Percentiles rank a stretch among this genome's conserved stretches.
Conservation (phyloP, 2,797 vertebrate genomes). For the Labroides dimidiatus region DNA sequence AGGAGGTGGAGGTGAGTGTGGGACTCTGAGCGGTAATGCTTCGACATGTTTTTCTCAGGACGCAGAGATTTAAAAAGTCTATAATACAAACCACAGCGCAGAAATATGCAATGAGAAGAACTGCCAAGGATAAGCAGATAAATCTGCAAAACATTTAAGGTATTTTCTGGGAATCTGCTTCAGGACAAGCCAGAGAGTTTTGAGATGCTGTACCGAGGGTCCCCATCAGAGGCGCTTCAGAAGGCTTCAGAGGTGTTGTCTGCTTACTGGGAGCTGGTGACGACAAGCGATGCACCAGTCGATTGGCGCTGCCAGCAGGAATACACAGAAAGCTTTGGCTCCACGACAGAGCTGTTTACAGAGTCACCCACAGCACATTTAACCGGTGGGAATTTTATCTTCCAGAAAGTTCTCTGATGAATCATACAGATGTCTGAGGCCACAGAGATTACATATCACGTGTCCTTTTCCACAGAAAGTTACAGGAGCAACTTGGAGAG, state of each 20-base stretch:
- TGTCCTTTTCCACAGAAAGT: conserved; percentile 70
- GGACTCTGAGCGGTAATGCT: neutral
- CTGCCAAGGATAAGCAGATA: conserved; percentile 2
- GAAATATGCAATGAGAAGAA: conserved; percentile 4
- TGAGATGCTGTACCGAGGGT: conserved; percentile 73
- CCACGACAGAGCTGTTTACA: conserved; percentile 59
- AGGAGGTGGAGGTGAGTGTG: conserved; percentile 82
- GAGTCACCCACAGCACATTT: conserved; percentile 50
- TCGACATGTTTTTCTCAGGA: neutral
- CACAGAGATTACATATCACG: conserved; percentile 24
- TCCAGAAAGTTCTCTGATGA: conserved; percentile 23
- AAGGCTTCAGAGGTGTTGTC: conserved; percentile 77
- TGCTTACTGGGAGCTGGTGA: conserved; percentile 83
- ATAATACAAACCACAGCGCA: conserved; percentile 1
- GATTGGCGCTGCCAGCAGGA: conserved; percentile 85
- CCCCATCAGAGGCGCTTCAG: conserved; percentile 79
- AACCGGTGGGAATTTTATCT: conserved; percentile 65
- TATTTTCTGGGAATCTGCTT: conserved; percentile 29
- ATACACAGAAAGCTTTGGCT: conserved; percentile 69
- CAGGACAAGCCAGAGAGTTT: conserved; percentile 84
- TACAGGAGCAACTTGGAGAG: conserved; percentile 63
- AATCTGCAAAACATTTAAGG: conserved; percentile 29
- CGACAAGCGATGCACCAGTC: conserved; percentile 65
- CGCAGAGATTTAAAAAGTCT: neutral
- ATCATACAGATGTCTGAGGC: conserved; percentile 19